Conservation (phyloP, 2,888 invertebrate species). For the Nemotelus pantherinus region DNA sequence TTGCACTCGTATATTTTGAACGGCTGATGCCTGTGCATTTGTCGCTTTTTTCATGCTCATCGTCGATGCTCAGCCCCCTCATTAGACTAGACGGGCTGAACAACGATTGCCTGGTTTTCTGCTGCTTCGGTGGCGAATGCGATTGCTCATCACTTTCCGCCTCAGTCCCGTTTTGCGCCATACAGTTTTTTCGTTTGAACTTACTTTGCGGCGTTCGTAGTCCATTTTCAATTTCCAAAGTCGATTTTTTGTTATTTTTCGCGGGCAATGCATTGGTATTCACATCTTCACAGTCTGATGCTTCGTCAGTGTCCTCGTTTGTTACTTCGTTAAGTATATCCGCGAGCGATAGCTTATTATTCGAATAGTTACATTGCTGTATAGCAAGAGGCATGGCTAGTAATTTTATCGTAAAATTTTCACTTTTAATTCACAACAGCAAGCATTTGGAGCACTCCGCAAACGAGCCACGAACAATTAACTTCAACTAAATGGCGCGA, state of each 20-base stretch:
- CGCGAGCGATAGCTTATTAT: not conserved
- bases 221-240: not conserved
- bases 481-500: conserved; percentile 21
- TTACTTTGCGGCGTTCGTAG: conserved; percentile 29
- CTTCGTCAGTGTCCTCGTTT: conserved; percentile 14
- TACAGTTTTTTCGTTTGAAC: conserved; percentile 11
- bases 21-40: conserved; percentile 42
- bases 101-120: conserved; percentile 53
- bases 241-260: not conserved
- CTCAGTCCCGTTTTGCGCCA: not conserved
- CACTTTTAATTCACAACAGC: not conserved
- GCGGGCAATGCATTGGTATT: not conserved
- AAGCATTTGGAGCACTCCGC: not conserved
- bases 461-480: not conserved
- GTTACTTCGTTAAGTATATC: conserved; percentile 19
- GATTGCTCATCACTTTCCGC: not conserved
- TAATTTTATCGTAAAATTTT: not conserved
- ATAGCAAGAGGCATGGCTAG: conserved; percentile 3
- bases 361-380: not conserved
- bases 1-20: conserved; percentile 62
- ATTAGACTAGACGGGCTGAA: conserved; percentile 61
- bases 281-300: not conserved
- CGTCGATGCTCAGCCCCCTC: conserved; percentile 59
- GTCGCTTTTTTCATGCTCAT: conserved; percentile 29
- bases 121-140: conserved; percentile 61